A percentile compares a stretch with the other conserved stretches of the same genome.
Conservation (phyloP, 2,888 invertebrate genomes). For the Trichogramma evanescens region DNA sequence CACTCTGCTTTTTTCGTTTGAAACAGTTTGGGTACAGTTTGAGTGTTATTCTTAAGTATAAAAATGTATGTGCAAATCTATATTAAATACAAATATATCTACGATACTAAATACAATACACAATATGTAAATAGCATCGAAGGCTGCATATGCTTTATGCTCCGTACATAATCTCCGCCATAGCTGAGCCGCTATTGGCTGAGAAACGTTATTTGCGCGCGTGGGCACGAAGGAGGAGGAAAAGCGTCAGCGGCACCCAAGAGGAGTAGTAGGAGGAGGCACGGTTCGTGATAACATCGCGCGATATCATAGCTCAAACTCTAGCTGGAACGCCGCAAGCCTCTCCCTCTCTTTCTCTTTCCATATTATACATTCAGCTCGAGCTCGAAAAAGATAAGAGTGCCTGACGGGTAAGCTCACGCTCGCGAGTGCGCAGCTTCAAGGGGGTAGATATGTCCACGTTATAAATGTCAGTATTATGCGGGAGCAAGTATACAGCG, state of each 20-base stretch:
- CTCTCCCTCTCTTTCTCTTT: background rate
- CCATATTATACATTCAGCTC: constrained; percentile 46
- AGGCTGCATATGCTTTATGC: too few relatives aligned
- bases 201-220: background rate
- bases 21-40: too few relatives aligned
- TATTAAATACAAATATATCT: too few relatives aligned
- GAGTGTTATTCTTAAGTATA: too few relatives aligned
- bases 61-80: too few relatives aligned
- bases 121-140: too few relatives aligned
- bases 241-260: too few relatives aligned
- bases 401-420: constrained; percentile 23
- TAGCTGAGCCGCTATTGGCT: too few relatives aligned
- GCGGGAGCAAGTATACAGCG: constrained; percentile 33
- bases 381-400: constrained; percentile 26
- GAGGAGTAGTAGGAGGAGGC: too few relatives aligned
- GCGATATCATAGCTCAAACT: constrained; percentile 46
- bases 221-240: background rate
- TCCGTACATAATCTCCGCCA: too few relatives aligned
- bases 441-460: constrained; percentile 45
- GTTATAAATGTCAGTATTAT: constrained; percentile 48
- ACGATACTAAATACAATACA: too few relatives aligned
- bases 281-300: constrained; percentile 2
- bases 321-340: constrained; percentile 18
- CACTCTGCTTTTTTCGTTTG: too few relatives aligned
- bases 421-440: constrained; percentile 25